Evolutionary conservation across 2,797 vertebrate genomes (phyloP).

Genomic region (Pseudochromis fuscus): DNA sequence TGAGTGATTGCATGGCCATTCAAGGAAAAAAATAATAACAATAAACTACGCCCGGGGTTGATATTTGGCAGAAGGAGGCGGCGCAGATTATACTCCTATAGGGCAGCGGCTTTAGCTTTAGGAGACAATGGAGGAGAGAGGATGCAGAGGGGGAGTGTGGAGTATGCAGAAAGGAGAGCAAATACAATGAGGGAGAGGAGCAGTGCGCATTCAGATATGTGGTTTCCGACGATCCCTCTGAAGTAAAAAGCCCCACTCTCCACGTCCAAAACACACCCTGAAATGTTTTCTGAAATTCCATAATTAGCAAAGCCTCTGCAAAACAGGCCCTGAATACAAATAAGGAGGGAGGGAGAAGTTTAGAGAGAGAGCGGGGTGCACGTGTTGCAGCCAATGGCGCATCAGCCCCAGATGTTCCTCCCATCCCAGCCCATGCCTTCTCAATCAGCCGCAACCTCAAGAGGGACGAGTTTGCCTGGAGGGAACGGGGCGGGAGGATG

Average conservation of each 20-base stretch:
- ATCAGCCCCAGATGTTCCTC: constrained; percentile 55
- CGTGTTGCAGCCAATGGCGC: constrained; percentile 44
- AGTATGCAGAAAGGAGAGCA: constrained; percentile 19
- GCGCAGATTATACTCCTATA: constrained; percentile 19
- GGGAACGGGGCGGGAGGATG: constrained; percentile 2
- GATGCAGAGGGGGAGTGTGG: constrained; percentile 32
- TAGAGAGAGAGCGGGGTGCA: constrained; percentile 34
- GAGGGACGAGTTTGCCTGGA: constrained; percentile 8
- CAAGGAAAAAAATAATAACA: not conserved
- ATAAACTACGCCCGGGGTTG: not conserved
- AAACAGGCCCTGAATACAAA: not conserved
- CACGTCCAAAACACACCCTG: not conserved
- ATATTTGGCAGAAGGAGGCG: constrained; percentile 26
- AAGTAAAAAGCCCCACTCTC: not conserved
- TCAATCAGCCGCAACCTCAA: constrained; percentile 37
- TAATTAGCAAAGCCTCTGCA: not conserved
- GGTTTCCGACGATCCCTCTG: no score
- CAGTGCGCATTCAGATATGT: not conserved
- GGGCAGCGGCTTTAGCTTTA: constrained; percentile 26
- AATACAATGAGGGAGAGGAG: not conserved
- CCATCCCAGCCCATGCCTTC: constrained; percentile 34
- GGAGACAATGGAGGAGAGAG: constrained; percentile 38
- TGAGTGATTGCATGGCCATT: not conserved
- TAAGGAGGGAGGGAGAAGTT: not conserved
- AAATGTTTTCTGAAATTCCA: constrained; percentile 1